A percentile compares a stretch with the other conserved stretches of the same genome.
These are phyloP conservation scores for Clarias pachynema DNA, from an alignment of 2,797 vertebrate genomes.

Conservation along the genomic window DNA sequence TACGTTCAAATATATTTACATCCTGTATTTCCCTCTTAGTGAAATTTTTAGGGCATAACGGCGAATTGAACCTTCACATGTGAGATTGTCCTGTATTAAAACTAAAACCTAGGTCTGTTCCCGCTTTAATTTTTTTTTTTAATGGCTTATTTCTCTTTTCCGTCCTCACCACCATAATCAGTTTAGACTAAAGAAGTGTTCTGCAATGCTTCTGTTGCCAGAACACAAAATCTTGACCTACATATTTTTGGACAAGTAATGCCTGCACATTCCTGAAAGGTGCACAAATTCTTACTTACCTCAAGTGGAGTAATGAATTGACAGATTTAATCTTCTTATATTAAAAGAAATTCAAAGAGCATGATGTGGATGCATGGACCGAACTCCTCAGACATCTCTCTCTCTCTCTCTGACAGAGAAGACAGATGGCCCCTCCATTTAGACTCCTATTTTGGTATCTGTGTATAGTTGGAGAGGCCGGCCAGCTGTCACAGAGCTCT, in stretches of 20 bases:
- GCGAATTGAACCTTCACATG: not conserved
- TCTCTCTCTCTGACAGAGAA: constrained; percentile 23
- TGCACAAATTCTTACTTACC: constrained; percentile 39
- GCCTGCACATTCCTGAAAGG: not conserved
- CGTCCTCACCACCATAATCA: not conserved
- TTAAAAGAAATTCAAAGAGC: constrained; percentile 21
- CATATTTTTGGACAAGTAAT: not conserved
- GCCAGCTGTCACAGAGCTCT: constrained; percentile 60
- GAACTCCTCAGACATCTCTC: constrained; percentile 6
- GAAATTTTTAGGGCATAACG: not conserved
- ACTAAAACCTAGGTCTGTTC: not conserved
- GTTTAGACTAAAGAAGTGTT: not conserved
- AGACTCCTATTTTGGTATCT: constrained; percentile 83
- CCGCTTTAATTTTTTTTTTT: too few species aligned
- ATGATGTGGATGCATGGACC: constrained; percentile 26
- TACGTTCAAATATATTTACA: not conserved
- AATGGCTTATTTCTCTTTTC: not conserved
- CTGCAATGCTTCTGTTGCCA: not conserved
- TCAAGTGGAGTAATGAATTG: not conserved
- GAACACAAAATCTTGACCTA: constrained; percentile 2
- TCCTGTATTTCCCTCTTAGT: not conserved
- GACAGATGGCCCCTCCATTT: constrained; percentile 66
- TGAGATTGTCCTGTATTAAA: not conserved
- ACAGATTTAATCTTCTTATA: not conserved
- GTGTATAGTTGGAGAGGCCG: constrained; percentile 62